Evolutionary conservation across 2,888 invertebrate genomes (phyloP), one percentile per base, ranked within the genome.

Genomic region (Catocala fraxini): DNA sequence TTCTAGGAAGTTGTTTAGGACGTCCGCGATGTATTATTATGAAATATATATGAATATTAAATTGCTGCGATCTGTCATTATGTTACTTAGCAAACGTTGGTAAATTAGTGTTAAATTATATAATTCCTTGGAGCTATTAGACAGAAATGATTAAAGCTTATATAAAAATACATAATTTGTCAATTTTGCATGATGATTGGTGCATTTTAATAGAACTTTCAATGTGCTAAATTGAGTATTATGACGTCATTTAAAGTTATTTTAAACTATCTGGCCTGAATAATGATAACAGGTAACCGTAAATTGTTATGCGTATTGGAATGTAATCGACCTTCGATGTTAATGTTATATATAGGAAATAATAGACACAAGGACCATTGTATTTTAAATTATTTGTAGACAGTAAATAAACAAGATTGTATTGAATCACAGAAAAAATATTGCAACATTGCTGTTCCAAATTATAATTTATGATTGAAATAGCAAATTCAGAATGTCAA

Each of bases 1-100:
- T 82, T 79, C 82, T 80, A 79, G 80, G 83, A 85, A 84, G 70
- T 71, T 71, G 63, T 68, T 54, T 63, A 77, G 78, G 71, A 71
- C 71, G 70, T 68, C 64, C 56, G 57, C 61, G 41, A 47, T 52
- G 33, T 39, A 15, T 56, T 53, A 63, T 77, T 65, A 63, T 54
- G 7, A 13, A 53, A 55, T 42, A 62, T 6, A 56, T 43, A 35
- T 15, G 41, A 25, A 59, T 59, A 56, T 51, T 48, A 59, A 58
- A 25, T 34, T 13, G 58, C 47, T 13, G 6, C 35, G n/a, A 47
- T 47, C n/a, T 51, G 35, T 47, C 12, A 39, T 41, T 54, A 25
- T 46, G 46, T 43, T 43, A 43, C 33, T 51, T 51, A 51, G 11
- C 48, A 34, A 51, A 13, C 13, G 7, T 41, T 39, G 39, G 6